Base-by-base conservation (phyloP, 2,797 vertebrate genomes). In the Cercopithecus petaurista region DNA sequence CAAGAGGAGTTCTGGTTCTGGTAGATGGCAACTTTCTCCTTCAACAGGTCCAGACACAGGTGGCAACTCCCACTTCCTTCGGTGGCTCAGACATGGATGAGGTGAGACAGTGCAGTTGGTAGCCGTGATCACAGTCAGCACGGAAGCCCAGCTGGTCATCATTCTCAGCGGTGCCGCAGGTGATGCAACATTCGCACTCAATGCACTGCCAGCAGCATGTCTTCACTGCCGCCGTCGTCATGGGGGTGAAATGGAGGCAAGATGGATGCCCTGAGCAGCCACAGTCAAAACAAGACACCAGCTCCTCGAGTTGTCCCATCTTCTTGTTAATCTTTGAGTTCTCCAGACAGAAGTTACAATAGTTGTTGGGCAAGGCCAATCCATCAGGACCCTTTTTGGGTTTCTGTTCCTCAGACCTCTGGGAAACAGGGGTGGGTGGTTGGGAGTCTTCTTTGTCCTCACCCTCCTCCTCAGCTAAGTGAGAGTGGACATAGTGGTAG, bases 161-260 rank as follows among this genome's bases (percentile, higher is more conserved):
- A 0, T 99, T 99, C 99, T 99, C 99, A 0, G 99, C 99, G 73
- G 99, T 99, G 94, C 99, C 99, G 0, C 99, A 99, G 96, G 99
- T 99, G 98, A 99, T 99, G 98, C 99, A 99, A 98, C 99, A 99
- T 97, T 99, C 99, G 99, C 99, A 99, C 98, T 99, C 99, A 39
- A 99, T 99, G 98, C 99, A 99, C 97, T 99, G 99, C 99, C 99
- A 99, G 97, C 99, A 99, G 96, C 99, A 99, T 2, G 99, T 99
- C 99, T 99, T 99, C 96, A 99, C 99, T 0, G 99, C 99, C 0
- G 99, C 99, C 99, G 99, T 99, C 99, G 99, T 99, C 88, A 99
- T 99, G 0, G 99, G 99, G 1, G 99, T 99, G 99, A 99, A 99
- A 99, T 99, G 99, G 98, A 99, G 99, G 98, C 99, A 99, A n/a